Base-by-base conservation (phyloP, 2,888 invertebrate species). In the Apodemia mormo region DNA sequence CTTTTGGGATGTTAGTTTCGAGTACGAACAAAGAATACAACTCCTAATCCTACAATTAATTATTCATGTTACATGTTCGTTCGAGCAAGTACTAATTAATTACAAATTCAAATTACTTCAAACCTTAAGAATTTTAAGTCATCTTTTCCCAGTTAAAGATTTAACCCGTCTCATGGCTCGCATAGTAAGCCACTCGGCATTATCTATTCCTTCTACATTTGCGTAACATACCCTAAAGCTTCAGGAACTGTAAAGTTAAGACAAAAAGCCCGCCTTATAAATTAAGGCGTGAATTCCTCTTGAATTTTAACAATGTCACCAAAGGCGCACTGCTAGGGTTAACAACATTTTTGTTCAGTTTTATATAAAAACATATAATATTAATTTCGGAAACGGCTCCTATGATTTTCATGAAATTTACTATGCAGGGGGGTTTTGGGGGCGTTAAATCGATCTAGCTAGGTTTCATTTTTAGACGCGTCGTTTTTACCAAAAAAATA, bases 251-350 rank as follows among this genome's bases (percentile, higher is more conserved):
- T 33, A 65, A 71, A 70, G 58, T 71, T 68, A 37, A 65, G 56
- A 65, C 70, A 72, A 72, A 71, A 70, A 71, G 69, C 70, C 71
- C 74, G 71, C 72, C 79, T 65, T 81, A 81, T 82, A 80, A 82
- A 82, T 82, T 80, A 81, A 77, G 73, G 76, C 73, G 73, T 78
- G 73, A 77, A 77, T 77, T 77, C 76, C 76, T 74, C 74, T 70
- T 76, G 81, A 86, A 85, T 83, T 83, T 80, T 78, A 84, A 82
- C 77, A 75, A 76, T 76, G 76, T 74, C 69, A 74, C 65, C 61
- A 71, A 69, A 71, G 72, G 74, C 73, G 71, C 67, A 52, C 52
- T n/a, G n/a, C 52, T 52, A 52, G 52, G 52, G 52, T 52, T 52
- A 7, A 5, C n/a, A n/a, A n/a, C n/a, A n/a, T n/a, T n/a, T n/a